These are phyloP conservation scores for Heliconius ethilla DNA, from an alignment of 2,888 invertebrate species.

Conservation along the genomic window DNA sequence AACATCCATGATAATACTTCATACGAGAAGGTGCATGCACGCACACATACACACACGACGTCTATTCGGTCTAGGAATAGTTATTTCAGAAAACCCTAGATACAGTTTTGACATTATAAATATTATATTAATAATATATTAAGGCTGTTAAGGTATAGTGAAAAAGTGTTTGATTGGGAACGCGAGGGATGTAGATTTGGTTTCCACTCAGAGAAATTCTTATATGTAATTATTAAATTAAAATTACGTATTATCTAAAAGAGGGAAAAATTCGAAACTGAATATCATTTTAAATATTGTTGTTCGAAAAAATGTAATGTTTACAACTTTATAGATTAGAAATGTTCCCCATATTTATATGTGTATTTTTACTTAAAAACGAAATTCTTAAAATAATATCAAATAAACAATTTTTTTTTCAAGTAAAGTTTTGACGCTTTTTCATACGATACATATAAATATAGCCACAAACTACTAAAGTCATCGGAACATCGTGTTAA, in stretches of 20 bases:
- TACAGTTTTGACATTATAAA: slow-evolving; percentile 39
- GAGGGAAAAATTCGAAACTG: too few relatives aligned
- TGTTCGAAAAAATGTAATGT: too few relatives aligned
- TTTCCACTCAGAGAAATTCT: background rate
- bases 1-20: slow-evolving; percentile 60
- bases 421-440: background rate
- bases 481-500: background rate
- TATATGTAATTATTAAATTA: background rate
- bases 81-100: slow-evolving; percentile 60
- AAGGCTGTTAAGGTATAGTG: background rate
- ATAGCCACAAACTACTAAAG: background rate
- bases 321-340: too few relatives aligned
- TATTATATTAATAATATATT: slow-evolving; percentile 7
- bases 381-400: too few relatives aligned
- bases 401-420: too few relatives aligned
- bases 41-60: slow-evolving; percentile 59
- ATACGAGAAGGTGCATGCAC: slow-evolving; percentile 72
- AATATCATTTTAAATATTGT: too few relatives aligned
- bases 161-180: background rate
- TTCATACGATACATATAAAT: background rate
- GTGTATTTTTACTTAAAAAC: too few relatives aligned
- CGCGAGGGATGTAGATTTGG: background rate
- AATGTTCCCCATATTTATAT: too few relatives aligned
- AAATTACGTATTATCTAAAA: too few relatives aligned
- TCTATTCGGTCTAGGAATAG: slow-evolving; percentile 75